phyloP scores from a whole-genome alignment of 2,888 invertebrate genomes.

The Ypsolopha sequella region DNA sequence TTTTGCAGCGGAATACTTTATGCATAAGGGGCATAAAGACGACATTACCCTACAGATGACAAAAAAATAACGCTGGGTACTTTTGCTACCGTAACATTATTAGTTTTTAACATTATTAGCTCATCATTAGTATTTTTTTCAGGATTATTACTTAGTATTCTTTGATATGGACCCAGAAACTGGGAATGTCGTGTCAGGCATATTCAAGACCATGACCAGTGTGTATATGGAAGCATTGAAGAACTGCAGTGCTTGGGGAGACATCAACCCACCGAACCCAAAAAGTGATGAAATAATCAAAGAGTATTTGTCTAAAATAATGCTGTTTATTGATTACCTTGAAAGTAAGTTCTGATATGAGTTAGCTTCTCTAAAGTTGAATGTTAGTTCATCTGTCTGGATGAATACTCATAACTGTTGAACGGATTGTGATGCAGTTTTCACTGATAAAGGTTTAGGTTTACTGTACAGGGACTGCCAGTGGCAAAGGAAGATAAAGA shows the following conservation, averaged over 20 bases:
- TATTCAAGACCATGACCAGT: constrained; percentile 37
- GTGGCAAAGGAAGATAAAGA: too few relatives aligned
- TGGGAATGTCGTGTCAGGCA: constrained; percentile 55
- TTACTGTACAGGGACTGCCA: too few relatives aligned
- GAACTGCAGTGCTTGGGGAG: constrained; percentile 49
- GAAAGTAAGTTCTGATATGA: constrained; percentile 35
- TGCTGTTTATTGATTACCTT: constrained; percentile 54
- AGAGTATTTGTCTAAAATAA: constrained; percentile 47
- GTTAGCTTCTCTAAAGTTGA: neutral
- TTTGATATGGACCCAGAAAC: constrained; percentile 46
- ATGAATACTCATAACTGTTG: too few relatives aligned
- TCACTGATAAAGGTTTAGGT: too few relatives aligned
- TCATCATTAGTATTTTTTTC: constrained; percentile 12
- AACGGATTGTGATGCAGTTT: too few relatives aligned
- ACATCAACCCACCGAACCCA: constrained; percentile 58
- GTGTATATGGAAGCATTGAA: constrained; percentile 44
- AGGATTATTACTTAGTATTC: constrained; percentile 46
- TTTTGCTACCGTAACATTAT: too few relatives aligned
- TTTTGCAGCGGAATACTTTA: too few relatives aligned
- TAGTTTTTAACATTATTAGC: too few relatives aligned
- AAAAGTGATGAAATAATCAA: constrained; percentile 45
- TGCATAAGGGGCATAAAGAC: too few relatives aligned
- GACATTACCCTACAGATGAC: too few relatives aligned
- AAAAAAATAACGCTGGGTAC: too few relatives aligned
- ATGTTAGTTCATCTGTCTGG: neutral